phyloP scores from a whole-genome alignment of 2,888 invertebrate genomes.

The Villa cingulata region DNA sequence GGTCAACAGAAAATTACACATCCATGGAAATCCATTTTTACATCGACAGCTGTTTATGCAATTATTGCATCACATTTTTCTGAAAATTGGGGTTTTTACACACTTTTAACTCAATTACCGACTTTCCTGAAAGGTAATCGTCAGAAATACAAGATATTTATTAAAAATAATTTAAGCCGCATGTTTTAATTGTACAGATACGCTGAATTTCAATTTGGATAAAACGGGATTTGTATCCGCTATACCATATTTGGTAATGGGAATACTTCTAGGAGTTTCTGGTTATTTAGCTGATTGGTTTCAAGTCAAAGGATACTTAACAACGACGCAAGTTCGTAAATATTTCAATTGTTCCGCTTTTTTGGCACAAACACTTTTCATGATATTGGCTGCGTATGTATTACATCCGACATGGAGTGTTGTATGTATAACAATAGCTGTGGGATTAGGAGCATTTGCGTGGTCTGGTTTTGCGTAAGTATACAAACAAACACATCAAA shows the following conservation, averaged over 20 bases:
- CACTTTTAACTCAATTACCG: conserved; percentile 67
- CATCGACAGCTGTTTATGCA: conserved; percentile 68
- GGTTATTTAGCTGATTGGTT: conserved; percentile 76
- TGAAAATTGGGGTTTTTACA: conserved; percentile 86
- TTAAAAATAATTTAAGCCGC: not conserved
- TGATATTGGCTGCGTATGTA: conserved; percentile 67
- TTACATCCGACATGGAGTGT: conserved; percentile 53
- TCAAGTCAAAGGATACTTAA: conserved; percentile 46
- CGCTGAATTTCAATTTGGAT: conserved; percentile 55
- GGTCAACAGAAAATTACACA: conserved; percentile 42
- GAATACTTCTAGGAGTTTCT: conserved; percentile 60
- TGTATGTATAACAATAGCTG: conserved; percentile 74
- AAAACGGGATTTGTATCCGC: conserved; percentile 75
- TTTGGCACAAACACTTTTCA: conserved; percentile 67
- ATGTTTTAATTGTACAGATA: conserved; percentile 40
- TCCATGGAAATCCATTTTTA: conserved; percentile 65
- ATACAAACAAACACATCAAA: too few relatives aligned
- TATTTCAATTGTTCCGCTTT: conserved; percentile 64
- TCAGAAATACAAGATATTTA: too few relatives aligned
- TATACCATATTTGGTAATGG: conserved; percentile 81
- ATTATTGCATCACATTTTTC: conserved; percentile 72
- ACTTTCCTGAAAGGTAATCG: conserved; percentile 65
- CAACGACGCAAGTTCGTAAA: conserved; percentile 61
- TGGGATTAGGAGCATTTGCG: conserved; percentile 82
- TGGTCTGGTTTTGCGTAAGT: conserved; percentile 81